Percentiles rank a stretch among this genome's conserved stretches.
phyloP scores from a whole-genome alignment of 2,888 invertebrate genomes.

The Agrilus mali region DNA sequence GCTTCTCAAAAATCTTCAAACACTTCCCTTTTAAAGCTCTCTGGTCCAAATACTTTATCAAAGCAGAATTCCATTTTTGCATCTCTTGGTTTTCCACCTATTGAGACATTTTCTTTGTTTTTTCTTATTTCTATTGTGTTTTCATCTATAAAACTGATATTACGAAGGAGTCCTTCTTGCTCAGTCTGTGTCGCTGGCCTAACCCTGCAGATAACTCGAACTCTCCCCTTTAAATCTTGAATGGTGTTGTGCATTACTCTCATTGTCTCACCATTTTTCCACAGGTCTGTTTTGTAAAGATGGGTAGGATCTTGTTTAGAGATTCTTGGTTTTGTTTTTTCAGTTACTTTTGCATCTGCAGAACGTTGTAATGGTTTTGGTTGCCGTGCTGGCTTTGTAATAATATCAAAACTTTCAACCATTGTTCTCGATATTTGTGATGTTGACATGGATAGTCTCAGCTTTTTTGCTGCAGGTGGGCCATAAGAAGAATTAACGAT shows the following conservation, averaged over 20 bases:
- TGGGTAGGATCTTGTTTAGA: constrained; percentile 42
- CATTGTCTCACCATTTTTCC: no score
- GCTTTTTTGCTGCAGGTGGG: no score
- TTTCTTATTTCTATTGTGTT: constrained; percentile 50
- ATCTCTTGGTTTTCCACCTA: constrained; percentile 34
- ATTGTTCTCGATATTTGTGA: no score
- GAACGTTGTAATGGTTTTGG: not conserved
- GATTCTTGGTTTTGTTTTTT: constrained; percentile 13
- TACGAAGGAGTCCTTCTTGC: constrained; percentile 38
- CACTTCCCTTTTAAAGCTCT: constrained; percentile 58
- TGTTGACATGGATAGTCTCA: no score
- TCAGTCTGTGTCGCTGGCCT: constrained; percentile 55
- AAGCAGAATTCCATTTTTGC: constrained; percentile 57
- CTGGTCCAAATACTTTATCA: constrained; percentile 72
- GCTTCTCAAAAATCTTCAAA: constrained; percentile 81
- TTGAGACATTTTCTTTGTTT: constrained; percentile 26
- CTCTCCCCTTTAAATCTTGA: constrained; percentile 64
- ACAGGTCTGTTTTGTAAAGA: no score
- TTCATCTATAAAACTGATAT: constrained; percentile 45
- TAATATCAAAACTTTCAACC: no score
- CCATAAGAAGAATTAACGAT: no score
- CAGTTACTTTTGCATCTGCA: not conserved
- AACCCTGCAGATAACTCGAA: constrained; percentile 67
- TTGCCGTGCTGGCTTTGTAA: no score
- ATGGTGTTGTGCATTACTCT: constrained; percentile 50